Conservation (phyloP, 2,113 vertebrate species). For the Zosterops borbonicus region DNA sequence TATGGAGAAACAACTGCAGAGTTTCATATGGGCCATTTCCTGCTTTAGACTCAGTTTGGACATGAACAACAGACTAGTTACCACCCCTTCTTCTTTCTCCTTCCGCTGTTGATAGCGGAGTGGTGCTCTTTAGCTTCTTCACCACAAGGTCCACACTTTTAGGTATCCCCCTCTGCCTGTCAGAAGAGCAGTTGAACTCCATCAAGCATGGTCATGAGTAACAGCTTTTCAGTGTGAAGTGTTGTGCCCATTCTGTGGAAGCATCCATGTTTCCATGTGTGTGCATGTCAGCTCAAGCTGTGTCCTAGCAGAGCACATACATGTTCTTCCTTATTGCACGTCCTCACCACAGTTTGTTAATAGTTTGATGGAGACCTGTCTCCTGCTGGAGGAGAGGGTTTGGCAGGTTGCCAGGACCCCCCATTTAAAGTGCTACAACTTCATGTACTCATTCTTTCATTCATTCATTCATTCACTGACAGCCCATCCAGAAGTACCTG, state of each 20-base stretch:
- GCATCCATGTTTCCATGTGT: background rate
- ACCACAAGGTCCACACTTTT: background rate
- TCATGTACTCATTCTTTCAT: background rate
- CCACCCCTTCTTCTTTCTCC: background rate
- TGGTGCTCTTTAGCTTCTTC: background rate
- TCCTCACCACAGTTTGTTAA: background rate
- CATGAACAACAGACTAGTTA: background rate
- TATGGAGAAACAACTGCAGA: background rate
- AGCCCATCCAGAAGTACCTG: background rate
- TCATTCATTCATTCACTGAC: background rate
- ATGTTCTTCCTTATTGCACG: fast-evolving
- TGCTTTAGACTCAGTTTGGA: background rate
- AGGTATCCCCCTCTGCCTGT: background rate
- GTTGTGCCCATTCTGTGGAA: background rate
- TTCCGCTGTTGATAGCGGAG: background rate
- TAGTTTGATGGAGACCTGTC: background rate
- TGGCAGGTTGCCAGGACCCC: background rate
- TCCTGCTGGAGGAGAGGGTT: background rate
- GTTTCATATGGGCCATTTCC: background rate
- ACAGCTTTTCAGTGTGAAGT: background rate
- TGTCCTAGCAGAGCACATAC: fast-evolving
- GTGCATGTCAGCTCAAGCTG: background rate
- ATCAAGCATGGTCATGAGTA: background rate
- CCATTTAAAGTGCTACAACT: background rate
- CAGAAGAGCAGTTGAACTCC: background rate